Conservation (phyloP, 2,888 invertebrate species). For the Carpatolechia fugitivella region DNA sequence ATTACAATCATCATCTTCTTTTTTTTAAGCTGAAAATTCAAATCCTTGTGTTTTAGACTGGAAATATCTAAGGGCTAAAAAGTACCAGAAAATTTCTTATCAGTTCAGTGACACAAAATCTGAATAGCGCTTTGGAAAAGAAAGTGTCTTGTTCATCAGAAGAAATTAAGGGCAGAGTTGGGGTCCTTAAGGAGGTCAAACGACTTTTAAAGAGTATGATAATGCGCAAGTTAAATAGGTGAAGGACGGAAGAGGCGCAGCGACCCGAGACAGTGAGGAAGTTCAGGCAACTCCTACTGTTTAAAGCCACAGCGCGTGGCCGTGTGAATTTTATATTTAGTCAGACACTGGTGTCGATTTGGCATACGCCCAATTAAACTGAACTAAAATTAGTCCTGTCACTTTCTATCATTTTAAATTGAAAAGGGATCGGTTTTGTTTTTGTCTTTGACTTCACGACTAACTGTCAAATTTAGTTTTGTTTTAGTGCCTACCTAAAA, state of each 20-base stretch:
- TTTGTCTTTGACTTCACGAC: too few relatives aligned
- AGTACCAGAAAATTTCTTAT: neutral
- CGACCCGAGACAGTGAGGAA: slow-evolving; percentile 12
- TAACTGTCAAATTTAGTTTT: too few relatives aligned
- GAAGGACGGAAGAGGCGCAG: slow-evolving; percentile 13
- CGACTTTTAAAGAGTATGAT: slow-evolving; percentile 16
- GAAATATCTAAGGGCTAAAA: neutral
- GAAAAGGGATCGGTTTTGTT: too few relatives aligned
- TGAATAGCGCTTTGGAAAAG: neutral
- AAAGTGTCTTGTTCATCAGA: slow-evolving; percentile 5
- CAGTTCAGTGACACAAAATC: slow-evolving; percentile 7
- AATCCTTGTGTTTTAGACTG: neutral
- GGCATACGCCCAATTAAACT: too few relatives aligned
- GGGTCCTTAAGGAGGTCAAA: slow-evolving; percentile 10
- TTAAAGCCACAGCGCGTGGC: too few relatives aligned
- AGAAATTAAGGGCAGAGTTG: slow-evolving; percentile 3
- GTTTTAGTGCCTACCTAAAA: too few relatives aligned
- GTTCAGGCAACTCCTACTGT: too few relatives aligned
- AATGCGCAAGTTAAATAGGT: slow-evolving; percentile 18
- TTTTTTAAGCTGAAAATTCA: neutral
- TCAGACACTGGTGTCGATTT: too few relatives aligned
- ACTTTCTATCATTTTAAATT: too few relatives aligned
- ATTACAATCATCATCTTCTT: neutral
- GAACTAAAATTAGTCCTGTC: too few relatives aligned
- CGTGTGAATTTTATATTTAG: too few relatives aligned